Percentiles rank a stretch among this genome's conserved stretches.
phyloP scores from a whole-genome alignment of 2,888 invertebrate genomes.

The Globia sparganii region DNA sequence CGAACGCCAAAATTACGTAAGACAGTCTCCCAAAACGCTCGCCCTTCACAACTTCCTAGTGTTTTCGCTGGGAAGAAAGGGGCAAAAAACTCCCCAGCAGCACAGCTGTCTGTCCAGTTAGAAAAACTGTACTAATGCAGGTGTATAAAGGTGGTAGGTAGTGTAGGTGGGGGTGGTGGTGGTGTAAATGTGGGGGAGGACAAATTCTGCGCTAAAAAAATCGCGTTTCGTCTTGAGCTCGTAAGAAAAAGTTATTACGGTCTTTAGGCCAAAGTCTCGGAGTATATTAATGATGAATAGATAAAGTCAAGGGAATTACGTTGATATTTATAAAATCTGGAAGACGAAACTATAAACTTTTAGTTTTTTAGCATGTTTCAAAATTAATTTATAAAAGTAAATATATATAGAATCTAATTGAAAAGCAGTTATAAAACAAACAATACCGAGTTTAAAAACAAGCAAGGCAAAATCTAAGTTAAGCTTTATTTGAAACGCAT shows the following conservation, averaged over 20 bases:
- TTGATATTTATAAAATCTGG: not conserved
- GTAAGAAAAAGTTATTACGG: not conserved
- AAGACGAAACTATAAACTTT: not conserved
- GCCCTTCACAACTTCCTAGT: too few relatives aligned
- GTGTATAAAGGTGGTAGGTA: too few relatives aligned
- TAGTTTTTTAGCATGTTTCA: not conserved
- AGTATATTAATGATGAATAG: slow-evolving; percentile 1
- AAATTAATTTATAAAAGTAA: not conserved
- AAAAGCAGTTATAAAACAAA: not conserved
- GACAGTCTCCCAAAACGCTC: too few relatives aligned
- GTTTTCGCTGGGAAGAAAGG: too few relatives aligned
- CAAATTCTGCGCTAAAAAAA: not conserved
- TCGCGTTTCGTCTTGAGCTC: not conserved
- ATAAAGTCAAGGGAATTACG: not conserved
- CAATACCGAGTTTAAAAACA: not conserved
- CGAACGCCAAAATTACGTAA: not conserved
- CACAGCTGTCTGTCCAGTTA: not conserved
- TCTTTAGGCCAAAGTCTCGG: not conserved
- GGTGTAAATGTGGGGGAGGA: too few relatives aligned
- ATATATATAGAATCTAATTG: not conserved
- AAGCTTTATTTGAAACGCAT: slow-evolving; percentile 5
- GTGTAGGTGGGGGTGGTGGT: too few relatives aligned
- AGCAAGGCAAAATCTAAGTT: not conserved
- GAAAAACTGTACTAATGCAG: too few relatives aligned
- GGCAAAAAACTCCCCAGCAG: not conserved